phyloP scores from a whole-genome alignment of 2,797 vertebrate genomes.

The Tachyglossus aculeatus region DNA sequence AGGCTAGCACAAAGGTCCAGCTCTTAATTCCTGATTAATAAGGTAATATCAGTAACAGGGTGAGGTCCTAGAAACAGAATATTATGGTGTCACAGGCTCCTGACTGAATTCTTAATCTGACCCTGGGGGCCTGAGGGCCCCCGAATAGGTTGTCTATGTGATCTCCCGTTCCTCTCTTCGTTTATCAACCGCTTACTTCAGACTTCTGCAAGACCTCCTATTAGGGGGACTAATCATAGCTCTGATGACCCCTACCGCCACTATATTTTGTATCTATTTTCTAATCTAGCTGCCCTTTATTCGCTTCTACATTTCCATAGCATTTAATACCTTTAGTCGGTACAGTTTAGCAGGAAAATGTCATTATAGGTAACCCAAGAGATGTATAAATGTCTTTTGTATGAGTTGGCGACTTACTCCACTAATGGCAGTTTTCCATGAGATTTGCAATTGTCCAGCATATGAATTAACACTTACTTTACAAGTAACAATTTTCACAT shows the following conservation, averaged over 20 bases:
- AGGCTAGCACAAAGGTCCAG: background rate
- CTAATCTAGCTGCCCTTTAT: background rate
- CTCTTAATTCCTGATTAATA: constrained; percentile 38
- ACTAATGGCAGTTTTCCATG: no score
- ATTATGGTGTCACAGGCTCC: background rate
- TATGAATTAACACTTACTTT: no score
- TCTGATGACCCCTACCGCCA: background rate
- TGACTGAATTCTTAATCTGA: constrained; percentile 28
- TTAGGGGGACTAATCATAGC: background rate
- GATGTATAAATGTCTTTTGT: no score
- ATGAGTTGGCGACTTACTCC: no score
- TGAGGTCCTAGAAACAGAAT: constrained; percentile 39
- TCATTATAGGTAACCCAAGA: no score
- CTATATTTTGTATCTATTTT: no score
- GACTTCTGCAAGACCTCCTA: constrained; percentile 20
- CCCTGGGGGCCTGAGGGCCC: background rate
- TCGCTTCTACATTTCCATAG: background rate
- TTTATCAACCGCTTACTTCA: constrained; percentile 19
- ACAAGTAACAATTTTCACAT: no score
- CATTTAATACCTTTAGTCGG: background rate
- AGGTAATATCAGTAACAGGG: background rate
- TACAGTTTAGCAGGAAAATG: background rate
- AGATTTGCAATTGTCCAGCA: no score
- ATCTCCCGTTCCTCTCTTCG: constrained; percentile 47
- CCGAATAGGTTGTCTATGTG: constrained; percentile 5